Conservation (phyloP, 2,888 invertebrate species). For the Ctena decussata region DNA sequence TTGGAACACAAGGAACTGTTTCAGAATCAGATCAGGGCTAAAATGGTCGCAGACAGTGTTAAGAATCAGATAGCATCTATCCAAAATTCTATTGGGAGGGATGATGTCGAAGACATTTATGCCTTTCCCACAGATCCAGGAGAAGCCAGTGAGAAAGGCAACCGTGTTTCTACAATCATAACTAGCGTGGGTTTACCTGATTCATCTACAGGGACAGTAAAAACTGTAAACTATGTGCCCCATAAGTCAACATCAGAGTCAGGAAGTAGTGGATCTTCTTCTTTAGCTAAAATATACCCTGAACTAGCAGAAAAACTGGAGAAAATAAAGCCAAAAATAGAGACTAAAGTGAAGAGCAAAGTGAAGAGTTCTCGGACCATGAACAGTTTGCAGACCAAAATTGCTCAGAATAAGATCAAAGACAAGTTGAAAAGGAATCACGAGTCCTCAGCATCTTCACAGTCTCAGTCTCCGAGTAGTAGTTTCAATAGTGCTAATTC, state of each 20-base stretch:
- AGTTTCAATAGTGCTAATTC: slow-evolving; percentile 60
- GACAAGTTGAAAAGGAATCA: slow-evolving; percentile 84
- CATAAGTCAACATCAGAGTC: slow-evolving; percentile 32
- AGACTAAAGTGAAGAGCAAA: slow-evolving; percentile 75
- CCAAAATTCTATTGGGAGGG: slow-evolving; percentile 51
- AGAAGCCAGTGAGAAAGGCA: slow-evolving; percentile 45
- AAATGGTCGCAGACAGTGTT: slow-evolving; percentile 63
- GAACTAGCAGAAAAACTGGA: slow-evolving; percentile 85
- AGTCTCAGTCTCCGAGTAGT: slow-evolving; percentile 71
- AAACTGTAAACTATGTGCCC: slow-evolving; percentile 45
- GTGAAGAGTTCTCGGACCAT: slow-evolving; percentile 85
- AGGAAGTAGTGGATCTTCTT: slow-evolving; percentile 67
- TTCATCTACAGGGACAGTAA: slow-evolving; percentile 34
- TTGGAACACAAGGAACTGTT: slow-evolving; percentile 71
- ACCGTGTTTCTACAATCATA: slow-evolving; percentile 43
- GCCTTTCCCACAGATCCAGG: slow-evolving; percentile 79
- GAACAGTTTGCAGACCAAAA: slow-evolving; percentile 86
- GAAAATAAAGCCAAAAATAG: slow-evolving; percentile 78
- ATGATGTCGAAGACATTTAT: slow-evolving; percentile 83
- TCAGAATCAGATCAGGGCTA: slow-evolving; percentile 77
- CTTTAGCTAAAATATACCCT: slow-evolving; percentile 84
- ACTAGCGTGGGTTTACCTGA: slow-evolving; percentile 50
- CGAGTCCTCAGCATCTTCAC: slow-evolving; percentile 62
- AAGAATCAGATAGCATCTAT: slow-evolving; percentile 55
- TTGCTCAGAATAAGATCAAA: slow-evolving; percentile 87